phyloP scores from a whole-genome alignment of 2,113 vertebrate genomes.

The Coptodon bakossiorum region DNA sequence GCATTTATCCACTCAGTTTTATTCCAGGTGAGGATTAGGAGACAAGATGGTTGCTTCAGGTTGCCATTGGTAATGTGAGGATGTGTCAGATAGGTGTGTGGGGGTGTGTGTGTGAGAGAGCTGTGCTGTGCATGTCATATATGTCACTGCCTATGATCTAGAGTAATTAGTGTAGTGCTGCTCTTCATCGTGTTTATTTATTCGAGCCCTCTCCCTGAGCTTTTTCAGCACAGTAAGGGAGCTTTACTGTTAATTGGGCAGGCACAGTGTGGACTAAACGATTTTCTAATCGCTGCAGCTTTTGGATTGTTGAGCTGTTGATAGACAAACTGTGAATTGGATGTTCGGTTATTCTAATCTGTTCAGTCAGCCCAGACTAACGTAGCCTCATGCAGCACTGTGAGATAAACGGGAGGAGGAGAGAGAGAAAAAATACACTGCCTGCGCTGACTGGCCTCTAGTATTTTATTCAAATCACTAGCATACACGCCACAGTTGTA shows the following conservation, averaged over 20 bases:
- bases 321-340: neutral
- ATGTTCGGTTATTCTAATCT: neutral
- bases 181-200: neutral
- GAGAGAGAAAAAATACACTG: neutral
- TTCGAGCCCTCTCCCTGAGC: neutral
- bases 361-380: neutral
- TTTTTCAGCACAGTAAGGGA: neutral
- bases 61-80: constrained; percentile 57
- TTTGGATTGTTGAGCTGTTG: neutral
- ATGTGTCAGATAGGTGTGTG: constrained; percentile 39
- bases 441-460: neutral
- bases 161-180: neutral
- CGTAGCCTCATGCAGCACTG: neutral
- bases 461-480: neutral
- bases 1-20: neutral
- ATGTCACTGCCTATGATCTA: neutral
- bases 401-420: neutral
- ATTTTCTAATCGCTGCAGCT: neutral
- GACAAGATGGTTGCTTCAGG: constrained; percentile 58
- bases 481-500: neutral
- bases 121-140: neutral
- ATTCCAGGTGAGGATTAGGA: constrained; percentile 25
- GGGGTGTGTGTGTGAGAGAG: constrained; percentile 26
- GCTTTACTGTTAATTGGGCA: neutral
- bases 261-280: neutral